Base-by-base conservation (phyloP, 2,113 vertebrate species). In the Periophthalmodon schlosseri region DNA sequence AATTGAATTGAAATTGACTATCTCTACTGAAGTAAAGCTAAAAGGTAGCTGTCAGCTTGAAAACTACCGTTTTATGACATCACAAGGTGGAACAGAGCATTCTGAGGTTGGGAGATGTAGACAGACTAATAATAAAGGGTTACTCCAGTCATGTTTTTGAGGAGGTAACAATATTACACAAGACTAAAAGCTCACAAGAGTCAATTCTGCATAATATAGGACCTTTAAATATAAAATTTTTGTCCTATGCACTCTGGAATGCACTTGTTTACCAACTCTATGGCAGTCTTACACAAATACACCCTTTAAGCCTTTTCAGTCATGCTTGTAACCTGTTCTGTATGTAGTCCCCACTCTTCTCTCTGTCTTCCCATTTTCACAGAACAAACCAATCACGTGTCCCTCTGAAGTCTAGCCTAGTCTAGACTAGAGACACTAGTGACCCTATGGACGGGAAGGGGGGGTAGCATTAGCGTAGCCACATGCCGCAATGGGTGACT, bases 361-460 rank as follows among this genome's bases (percentile, higher is more conserved):
- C 34, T n/a, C 36, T 68, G 14, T 18, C 21, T 75, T 67, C 71
- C 11, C 20, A 56, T 14, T 44, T 70, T 74, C 68, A 75, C 34
- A 64, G 21, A 47, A 76, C 65, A 68, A 70, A 3, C 46, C 73
- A 24, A 7, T 72, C 28, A 23, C 46, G 24, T 68, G 54, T 60
- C 73, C 33, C 61, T 57, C 57, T 52, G n/a, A 71, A 63, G 60
- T 66, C 57, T 66, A 70, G 20, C 57, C 76, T 24, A 4, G 72
- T 83, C 73, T 70, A 73, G 74, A 73, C 63, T 60, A 4, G 74
- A 28, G 28, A 28, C 79, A 80, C 72, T 16, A 56, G 69, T 71
- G 64, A 79, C 72, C 65, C 50, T 20, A 18, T 24, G 21, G 44
- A 2, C 28, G 28, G 28, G 28, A n/a, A 28, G 28, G 3, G 28